These are phyloP conservation scores for Arothron firmamentum DNA, from an alignment of 2,113 vertebrate species.

Conservation along the genomic window DNA sequence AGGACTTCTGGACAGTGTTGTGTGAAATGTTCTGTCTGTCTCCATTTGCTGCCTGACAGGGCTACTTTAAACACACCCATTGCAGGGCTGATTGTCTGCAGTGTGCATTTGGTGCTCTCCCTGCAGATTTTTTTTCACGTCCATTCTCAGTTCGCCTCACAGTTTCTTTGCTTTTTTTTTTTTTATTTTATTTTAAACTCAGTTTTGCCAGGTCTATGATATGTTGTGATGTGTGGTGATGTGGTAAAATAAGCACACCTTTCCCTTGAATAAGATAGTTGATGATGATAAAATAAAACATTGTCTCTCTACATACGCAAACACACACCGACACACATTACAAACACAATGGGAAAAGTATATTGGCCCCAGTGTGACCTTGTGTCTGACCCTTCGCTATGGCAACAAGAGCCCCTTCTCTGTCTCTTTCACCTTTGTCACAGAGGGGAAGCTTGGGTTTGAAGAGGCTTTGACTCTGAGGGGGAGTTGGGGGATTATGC, in stretches of 20 bases:
- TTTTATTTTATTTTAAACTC: too few relatives aligned
- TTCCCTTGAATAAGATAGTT: background rate
- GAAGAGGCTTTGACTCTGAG: constrained; percentile 50
- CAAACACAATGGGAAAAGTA: constrained; percentile 16
- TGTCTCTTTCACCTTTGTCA: constrained; percentile 9
- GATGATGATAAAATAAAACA: constrained; percentile 23
- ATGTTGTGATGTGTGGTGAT: background rate
- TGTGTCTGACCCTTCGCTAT: constrained; percentile 57
- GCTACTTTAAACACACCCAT: background rate
- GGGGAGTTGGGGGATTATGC: constrained; percentile 57
- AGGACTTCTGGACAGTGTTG: constrained; percentile 17
- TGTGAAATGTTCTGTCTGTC: background rate
- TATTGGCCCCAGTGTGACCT: constrained; percentile 49
- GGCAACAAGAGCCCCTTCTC: constrained; percentile 39
- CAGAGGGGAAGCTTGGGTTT: constrained; percentile 62
- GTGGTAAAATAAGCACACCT: background rate
- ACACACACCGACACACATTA: constrained; percentile 16
- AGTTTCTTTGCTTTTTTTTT: too few relatives aligned
- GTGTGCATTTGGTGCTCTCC: too few relatives aligned
- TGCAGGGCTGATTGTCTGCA: background rate
- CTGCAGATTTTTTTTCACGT: background rate
- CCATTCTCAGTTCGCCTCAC: too few relatives aligned
- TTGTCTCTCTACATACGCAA: background rate
- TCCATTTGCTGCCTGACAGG: constrained; percentile 1
- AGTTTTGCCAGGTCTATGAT: background rate